These are phyloP conservation scores for Eupristina koningsbergeri DNA, from an alignment of 1,140 invertebrate genomes.

Conservation along the genomic window DNA sequence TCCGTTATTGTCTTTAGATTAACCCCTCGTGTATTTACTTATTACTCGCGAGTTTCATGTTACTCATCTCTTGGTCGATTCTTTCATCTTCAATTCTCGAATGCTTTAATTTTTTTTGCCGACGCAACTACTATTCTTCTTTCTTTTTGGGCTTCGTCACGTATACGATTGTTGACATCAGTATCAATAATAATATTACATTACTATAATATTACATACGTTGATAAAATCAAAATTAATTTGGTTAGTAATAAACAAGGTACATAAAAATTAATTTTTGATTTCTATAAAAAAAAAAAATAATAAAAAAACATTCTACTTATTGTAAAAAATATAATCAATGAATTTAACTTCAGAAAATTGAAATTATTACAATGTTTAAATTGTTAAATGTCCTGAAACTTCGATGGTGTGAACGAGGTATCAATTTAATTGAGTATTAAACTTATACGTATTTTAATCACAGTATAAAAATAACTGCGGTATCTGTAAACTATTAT, in stretches of 20 bases:
- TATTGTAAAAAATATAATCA: conserved; percentile 59
- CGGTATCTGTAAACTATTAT: neutral
- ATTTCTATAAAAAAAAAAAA: conserved; percentile 29
- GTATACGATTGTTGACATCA: too few relatives aligned
- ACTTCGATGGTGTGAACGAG: conserved; percentile 55
- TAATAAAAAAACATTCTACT: neutral
- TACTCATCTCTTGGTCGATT: too few relatives aligned
- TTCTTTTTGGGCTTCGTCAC: too few relatives aligned
- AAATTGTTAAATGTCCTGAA: conserved; percentile 43
- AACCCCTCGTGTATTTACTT: too few relatives aligned
- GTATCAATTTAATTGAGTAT: conserved; percentile 35
- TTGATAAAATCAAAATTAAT: neutral
- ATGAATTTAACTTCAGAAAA: conserved; percentile 34
- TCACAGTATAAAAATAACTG: conserved; percentile 24
- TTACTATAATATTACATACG: neutral
- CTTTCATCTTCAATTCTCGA: too few relatives aligned
- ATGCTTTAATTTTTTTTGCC: too few relatives aligned
- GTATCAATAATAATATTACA: too few relatives aligned
- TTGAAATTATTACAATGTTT: conserved; percentile 49
- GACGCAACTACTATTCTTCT: too few relatives aligned
- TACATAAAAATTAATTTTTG: conserved; percentile 42
- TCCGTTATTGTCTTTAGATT: too few relatives aligned
- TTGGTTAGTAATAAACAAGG: conserved; percentile 38
- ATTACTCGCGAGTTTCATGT: too few relatives aligned
- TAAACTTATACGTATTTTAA: neutral